Conservation (phyloP, 2,888 invertebrate genomes). For the Laspeyria flexula region DNA sequence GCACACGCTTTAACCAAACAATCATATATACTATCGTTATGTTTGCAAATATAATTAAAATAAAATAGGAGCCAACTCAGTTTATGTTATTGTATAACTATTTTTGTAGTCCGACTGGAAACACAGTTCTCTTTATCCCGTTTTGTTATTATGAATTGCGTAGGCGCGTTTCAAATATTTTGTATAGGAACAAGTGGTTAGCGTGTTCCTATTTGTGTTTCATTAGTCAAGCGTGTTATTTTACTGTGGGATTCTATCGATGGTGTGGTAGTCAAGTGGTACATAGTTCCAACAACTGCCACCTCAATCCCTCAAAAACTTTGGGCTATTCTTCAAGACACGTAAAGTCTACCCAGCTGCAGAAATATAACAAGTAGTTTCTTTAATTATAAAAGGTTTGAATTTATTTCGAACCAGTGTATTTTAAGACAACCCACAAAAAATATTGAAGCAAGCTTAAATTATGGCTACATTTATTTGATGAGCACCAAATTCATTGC, state of each 20-base stretch:
- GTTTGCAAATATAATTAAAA: conserved; percentile 40
- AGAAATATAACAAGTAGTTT: too few relatives aligned
- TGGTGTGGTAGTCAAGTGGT: not conserved
- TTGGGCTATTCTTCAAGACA: too few relatives aligned
- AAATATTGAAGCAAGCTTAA: too few relatives aligned
- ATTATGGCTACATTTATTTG: too few relatives aligned
- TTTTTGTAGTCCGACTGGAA: conserved; percentile 29
- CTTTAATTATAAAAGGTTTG: too few relatives aligned
- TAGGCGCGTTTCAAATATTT: not conserved
- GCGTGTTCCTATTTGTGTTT: not conserved
- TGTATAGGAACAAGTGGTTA: not conserved
- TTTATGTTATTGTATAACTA: conserved; percentile 31
- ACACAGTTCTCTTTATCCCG: conserved; percentile 19
- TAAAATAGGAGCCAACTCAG: conserved; percentile 30
- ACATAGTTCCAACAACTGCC: not conserved
- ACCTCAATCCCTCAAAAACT: too few relatives aligned
- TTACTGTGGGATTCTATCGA: not conserved
- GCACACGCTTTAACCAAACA: conserved; percentile 41
- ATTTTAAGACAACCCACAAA: too few relatives aligned
- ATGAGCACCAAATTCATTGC: too few relatives aligned
- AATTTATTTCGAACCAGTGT: too few relatives aligned
- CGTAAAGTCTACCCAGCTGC: too few relatives aligned
- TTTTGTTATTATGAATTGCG: conserved; percentile 9
- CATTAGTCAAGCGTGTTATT: not conserved
- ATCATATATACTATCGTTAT: conserved; percentile 27